Conservation (phyloP, 2,888 invertebrate genomes). For the Phengaris arion region DNA sequence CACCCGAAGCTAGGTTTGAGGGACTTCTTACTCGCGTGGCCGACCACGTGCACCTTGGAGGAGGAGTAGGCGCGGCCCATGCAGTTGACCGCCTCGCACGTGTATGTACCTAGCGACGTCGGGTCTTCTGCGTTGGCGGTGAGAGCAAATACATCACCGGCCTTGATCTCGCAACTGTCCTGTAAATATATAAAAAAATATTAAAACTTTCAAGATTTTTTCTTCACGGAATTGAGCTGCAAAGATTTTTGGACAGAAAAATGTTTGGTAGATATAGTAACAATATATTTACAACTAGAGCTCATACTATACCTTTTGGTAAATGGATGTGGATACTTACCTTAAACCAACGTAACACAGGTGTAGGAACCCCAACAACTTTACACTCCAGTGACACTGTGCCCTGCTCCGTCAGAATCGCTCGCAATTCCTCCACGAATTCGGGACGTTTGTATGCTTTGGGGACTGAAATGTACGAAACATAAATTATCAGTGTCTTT, state of each 20-base stretch:
- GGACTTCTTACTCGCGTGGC: slow-evolving; percentile 83
- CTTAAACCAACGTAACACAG: slow-evolving; percentile 83
- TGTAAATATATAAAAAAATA: slow-evolving; percentile 65
- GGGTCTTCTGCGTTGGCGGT: slow-evolving; percentile 92
- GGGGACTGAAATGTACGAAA: slow-evolving; percentile 79
- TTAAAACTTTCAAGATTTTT: not conserved
- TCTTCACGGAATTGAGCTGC: too few relatives aligned
- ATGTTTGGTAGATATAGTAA: too few relatives aligned
- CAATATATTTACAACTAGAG: not conserved
- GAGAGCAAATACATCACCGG: slow-evolving; percentile 92
- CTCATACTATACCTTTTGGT: not conserved
- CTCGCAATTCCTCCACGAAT: slow-evolving; percentile 90
- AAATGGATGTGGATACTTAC: slow-evolving; percentile 42
- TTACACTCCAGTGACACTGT: slow-evolving; percentile 95
- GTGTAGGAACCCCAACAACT: slow-evolving; percentile 93
- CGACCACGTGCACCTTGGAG: slow-evolving; percentile 90
- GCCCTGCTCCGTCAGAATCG: slow-evolving; percentile 91
- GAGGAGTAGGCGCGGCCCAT: slow-evolving; percentile 92
- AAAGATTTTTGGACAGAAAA: too few relatives aligned
- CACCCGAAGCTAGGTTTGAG: slow-evolving; percentile 6
- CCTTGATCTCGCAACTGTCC: slow-evolving; percentile 92
- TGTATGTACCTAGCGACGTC: slow-evolving; percentile 91
- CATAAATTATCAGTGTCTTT: too few relatives aligned
- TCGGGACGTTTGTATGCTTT: slow-evolving; percentile 93
- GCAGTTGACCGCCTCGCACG: slow-evolving; percentile 92